These are phyloP conservation scores for Habroteleia sp. DNA, from an alignment of 2,888 invertebrate species.

Conservation along the genomic window DNA sequence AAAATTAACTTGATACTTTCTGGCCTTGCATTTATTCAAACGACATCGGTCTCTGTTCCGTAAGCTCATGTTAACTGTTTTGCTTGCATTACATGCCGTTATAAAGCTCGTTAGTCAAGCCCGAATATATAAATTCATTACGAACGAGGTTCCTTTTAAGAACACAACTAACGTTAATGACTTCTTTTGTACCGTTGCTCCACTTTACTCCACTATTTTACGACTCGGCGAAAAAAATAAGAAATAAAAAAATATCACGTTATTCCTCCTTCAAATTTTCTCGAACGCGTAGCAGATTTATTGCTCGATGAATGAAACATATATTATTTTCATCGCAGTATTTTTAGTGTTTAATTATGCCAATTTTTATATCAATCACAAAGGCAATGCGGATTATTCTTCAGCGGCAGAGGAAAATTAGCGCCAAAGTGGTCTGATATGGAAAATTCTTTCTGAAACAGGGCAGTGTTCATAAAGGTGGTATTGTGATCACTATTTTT, in stretches of 20 bases:
- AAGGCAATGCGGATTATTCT: constrained; percentile 8
- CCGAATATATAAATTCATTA: constrained; percentile 59
- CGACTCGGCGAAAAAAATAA: constrained; percentile 1
- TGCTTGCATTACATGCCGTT: constrained; percentile 34
- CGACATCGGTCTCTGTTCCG: constrained; percentile 14
- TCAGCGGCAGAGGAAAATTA: constrained; percentile 69
- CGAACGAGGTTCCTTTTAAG: constrained; percentile 36
- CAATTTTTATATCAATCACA: constrained; percentile 1
- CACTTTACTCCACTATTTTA: constrained; percentile 24
- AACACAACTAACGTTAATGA: constrained; percentile 43
- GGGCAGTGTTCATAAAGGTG: constrained; percentile 30
- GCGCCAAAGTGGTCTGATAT: constrained; percentile 75
- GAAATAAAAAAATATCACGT: constrained; percentile 4
- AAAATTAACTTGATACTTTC: too few relatives aligned
- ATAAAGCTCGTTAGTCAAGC: constrained; percentile 53
- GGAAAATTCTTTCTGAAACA: constrained; percentile 70
- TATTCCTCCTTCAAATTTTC: constrained; percentile 9
- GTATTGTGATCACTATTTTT: constrained; percentile 43
- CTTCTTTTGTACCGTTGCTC: constrained; percentile 26
- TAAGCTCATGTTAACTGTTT: constrained; percentile 56
- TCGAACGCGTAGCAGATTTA: constrained; percentile 1
- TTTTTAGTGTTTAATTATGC: constrained; percentile 22
- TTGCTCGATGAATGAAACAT: not conserved
- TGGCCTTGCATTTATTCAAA: too few relatives aligned
- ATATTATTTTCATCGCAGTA: constrained; percentile 10